A percentile compares a stretch with the other conserved stretches of the same genome.
Conservation (phyloP, 2,888 invertebrate species). For the Drosophila atripex region DNA sequence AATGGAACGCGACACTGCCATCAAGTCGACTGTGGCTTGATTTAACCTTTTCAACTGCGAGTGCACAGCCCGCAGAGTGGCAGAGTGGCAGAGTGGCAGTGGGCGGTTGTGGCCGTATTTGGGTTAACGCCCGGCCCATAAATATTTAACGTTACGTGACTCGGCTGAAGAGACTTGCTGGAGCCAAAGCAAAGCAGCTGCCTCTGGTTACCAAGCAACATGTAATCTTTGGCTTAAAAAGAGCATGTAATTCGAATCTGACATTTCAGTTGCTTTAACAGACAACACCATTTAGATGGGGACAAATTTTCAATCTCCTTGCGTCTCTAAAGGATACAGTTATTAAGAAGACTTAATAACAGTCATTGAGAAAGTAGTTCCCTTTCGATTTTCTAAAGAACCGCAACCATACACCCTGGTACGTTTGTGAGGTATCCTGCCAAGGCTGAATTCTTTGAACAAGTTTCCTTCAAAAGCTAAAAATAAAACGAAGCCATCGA, state of each 20-base stretch:
- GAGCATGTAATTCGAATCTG: conserved; percentile 15
- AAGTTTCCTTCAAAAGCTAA: conserved; percentile 16
- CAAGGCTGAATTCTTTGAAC: conserved; percentile 31
- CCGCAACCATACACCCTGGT: conserved; percentile 9
- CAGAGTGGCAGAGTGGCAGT: background rate
- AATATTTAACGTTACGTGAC: conserved; percentile 41
- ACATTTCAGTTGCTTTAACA: conserved; percentile 1
- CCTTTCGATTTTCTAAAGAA: background rate
- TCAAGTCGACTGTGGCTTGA: conserved; percentile 38
- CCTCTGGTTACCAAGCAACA: conserved; percentile 20
- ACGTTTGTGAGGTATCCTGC: background rate
- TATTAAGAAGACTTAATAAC: background rate
- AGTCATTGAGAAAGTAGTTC: background rate
- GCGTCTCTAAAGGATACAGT: background rate
- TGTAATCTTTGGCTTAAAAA: conserved; percentile 26
- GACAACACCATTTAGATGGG: background rate
- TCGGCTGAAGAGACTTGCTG: conserved; percentile 21
- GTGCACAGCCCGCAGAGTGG: conserved; percentile 11
- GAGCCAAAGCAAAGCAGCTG: conserved; percentile 16
- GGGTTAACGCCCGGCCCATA: conserved; percentile 27
- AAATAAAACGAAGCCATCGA: conserved; percentile 24
- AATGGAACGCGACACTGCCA: conserved; percentile 38
- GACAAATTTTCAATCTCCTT: background rate
- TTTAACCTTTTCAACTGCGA: conserved; percentile 40
- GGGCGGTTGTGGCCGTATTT: conserved; percentile 28